Conservation (phyloP, 2,797 vertebrate genomes). For the Amniataba percoides region DNA sequence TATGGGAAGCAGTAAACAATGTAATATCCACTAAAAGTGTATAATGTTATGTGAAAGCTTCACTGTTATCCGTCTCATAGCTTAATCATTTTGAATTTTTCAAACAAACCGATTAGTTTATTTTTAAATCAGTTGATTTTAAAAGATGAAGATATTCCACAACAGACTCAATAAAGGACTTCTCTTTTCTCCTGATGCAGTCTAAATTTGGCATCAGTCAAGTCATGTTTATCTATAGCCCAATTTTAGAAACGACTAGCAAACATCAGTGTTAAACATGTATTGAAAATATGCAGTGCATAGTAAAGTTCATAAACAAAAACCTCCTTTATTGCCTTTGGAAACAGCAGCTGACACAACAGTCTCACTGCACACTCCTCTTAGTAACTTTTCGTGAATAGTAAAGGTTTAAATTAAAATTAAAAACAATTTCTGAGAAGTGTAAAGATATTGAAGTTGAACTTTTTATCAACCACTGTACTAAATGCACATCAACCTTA, state of each 20-base stretch:
- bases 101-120: not conserved
- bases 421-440: not conserved
- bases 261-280: not conserved
- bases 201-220: not conserved
- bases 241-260: not conserved
- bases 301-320: not conserved
- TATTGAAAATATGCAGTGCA: not conserved
- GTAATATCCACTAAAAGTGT: not conserved
- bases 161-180: not conserved
- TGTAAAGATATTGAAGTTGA: not conserved
- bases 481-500: not conserved
- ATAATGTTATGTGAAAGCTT: not conserved
- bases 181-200: not conserved
- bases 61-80: not conserved
- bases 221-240: too few relatives aligned
- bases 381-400: not conserved
- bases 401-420: not conserved
- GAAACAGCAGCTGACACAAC: not conserved
- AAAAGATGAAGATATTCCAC: too few relatives aligned
- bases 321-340: not conserved
- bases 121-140: not conserved
- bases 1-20: not conserved
- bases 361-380: not conserved
- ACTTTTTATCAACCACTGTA: not conserved
- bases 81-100: not conserved